Percentiles rank a stretch among this genome's conserved stretches.
These are phyloP conservation scores for Smutsia temminckii DNA, from an alignment of 2,797 vertebrate genomes.

Conservation along the genomic window DNA sequence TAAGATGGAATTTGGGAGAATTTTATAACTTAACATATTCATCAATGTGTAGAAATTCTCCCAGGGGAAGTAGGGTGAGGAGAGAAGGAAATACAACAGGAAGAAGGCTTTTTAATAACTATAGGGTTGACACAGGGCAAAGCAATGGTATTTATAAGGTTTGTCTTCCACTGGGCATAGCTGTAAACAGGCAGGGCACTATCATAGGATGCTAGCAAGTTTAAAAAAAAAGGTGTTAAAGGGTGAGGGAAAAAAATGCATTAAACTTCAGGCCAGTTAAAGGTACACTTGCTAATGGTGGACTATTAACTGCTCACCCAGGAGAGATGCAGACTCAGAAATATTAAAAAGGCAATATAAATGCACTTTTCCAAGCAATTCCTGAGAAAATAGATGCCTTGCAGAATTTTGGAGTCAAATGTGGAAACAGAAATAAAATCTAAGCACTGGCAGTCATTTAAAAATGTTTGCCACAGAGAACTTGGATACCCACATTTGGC, in stretches of 20 bases:
- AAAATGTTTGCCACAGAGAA: conserved; percentile 40
- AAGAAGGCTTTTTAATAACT: conserved; percentile 58
- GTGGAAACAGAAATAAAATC: conserved; percentile 71
- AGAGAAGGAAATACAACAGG: conserved; percentile 53
- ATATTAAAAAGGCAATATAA: conserved; percentile 78
- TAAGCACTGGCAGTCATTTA: conserved; percentile 26
- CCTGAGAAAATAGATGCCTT: conserved; percentile 71
- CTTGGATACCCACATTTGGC: background rate
- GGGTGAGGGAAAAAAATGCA: conserved; percentile 46
- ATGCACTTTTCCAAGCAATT: conserved; percentile 71
- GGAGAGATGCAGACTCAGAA: conserved; percentile 64
- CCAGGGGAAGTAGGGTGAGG: background rate
- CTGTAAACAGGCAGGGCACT: background rate
- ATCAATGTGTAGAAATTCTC: conserved; percentile 68
- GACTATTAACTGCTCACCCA: conserved; percentile 74
- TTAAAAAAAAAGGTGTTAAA: conserved; percentile 63
- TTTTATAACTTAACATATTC: conserved; percentile 78
- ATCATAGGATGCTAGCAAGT: conserved; percentile 46
- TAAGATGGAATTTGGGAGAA: conserved; percentile 80
- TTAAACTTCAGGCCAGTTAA: conserved; percentile 69
- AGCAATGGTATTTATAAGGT: conserved; percentile 64
- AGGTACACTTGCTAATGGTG: conserved; percentile 64
- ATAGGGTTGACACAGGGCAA: conserved; percentile 58
- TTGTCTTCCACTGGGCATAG: conserved; percentile 61
- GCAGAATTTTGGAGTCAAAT: conserved; percentile 65